Evolutionary conservation across 2,113 vertebrate species (phyloP), one percentile per base, ranked within the genome.

Genomic region (Apistogramma diplotaenia): DNA sequence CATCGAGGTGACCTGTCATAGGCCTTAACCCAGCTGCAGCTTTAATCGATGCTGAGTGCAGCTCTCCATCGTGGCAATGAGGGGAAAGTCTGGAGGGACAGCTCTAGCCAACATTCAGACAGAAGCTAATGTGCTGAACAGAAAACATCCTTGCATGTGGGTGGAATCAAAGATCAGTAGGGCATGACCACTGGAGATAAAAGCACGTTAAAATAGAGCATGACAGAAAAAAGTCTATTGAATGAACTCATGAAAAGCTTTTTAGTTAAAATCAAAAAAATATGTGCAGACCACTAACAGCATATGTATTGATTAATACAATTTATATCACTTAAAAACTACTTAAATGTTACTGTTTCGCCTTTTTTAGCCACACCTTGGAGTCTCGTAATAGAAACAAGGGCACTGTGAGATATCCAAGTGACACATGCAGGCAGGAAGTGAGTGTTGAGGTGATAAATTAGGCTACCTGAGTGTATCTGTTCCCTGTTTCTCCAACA

Each of bases 361-460:
- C 8, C 21, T 46, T 8, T 61, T 76, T 67, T 18, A 13, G 71
- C 35, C 74, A 82, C 37, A 62, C 56, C 55, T 74, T 83, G 1
- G 40, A 23, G 3, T 65, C 40, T 46, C 53, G 81, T 15, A 83
- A 58, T 67, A 84, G 59, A 87, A 88, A 75, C 33, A 67, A 61
- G 57, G 79, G 70, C 73, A 81, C 29, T 58, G 33, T 43, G 56
- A 80, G 37, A 86, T 56, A 77, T 46, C 23, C 33, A 12, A 80
- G 80, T 43, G 58, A 70, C 81, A 83, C 72, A 53, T 35, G 54
- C 8, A 81, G 55, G 78, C 9, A 81, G 67, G 82, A 81, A 70
- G 51, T 23, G 51, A 83, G 79, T 58, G 72, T 9, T 85, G 71
- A 81, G 74, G 89, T 92, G 87, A 94, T 93, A 89, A 92, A 94